Evolutionary conservation across 2,113 vertebrate species (phyloP).

Genomic region (Lynx canadensis): DNA sequence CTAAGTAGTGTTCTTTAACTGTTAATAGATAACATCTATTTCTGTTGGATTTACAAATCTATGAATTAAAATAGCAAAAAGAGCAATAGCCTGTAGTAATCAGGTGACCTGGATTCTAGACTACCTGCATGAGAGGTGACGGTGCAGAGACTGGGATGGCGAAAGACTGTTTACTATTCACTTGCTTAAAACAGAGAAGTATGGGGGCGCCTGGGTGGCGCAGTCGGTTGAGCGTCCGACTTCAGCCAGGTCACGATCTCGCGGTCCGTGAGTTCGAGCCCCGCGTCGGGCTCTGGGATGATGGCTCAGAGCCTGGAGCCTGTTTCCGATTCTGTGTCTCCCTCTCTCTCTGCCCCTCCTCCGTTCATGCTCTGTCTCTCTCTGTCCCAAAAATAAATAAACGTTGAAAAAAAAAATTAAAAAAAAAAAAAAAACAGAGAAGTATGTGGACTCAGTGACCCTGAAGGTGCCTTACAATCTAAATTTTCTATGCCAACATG

Average conservation of each 20-base stretch:
- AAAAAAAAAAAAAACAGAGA: background rate
- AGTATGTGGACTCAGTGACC: background rate
- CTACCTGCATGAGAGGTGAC: background rate
- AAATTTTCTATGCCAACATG: background rate
- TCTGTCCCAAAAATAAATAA: no score
- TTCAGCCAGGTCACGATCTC: no score
- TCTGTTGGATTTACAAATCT: slow-evolving; percentile 4
- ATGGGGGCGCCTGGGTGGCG: no score
- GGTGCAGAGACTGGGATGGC: background rate
- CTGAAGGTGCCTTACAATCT: background rate
- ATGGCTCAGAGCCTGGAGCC: no score
- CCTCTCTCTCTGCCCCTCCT: no score
- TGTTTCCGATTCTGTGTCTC: no score
- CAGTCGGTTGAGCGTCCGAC: no score
- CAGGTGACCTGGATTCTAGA: background rate
- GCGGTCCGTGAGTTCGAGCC: no score
- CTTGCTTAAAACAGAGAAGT: background rate
- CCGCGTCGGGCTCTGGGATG: no score
- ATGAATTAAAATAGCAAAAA: slow-evolving; percentile 8
- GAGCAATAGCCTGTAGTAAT: background rate
- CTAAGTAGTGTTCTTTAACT: background rate
- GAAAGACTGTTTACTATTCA: background rate
- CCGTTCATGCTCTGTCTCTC: no score
- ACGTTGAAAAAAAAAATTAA: no score
- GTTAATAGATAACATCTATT: slow-evolving; percentile 2